Base-by-base conservation (phyloP, 2,888 invertebrate genomes). In the Callyntrura sp. region DNA sequence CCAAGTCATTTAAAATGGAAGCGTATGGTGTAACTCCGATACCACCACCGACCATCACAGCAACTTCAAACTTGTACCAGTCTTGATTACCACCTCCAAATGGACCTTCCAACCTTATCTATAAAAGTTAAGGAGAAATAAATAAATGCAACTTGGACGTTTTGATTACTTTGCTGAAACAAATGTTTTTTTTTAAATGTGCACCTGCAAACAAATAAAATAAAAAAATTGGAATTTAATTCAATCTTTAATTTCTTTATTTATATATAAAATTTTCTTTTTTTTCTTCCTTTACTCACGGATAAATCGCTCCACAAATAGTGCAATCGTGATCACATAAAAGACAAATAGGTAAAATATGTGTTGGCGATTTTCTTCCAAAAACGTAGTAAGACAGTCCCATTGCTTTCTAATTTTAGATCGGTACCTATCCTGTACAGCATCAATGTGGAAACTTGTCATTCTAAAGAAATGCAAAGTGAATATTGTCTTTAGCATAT, bases 11-110 rank as follows among this genome's bases (percentile, higher is more conserved):
- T 83, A 99, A 96, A 93, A 99, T 99, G 5, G 99, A 99, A 0
- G 99, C 99, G 94, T 99, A 99, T 0, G 99, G 99, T 0, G 99
- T 99, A 0, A 99, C 99, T 0, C 99, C 99, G 92, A 99, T 99
- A 9, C 99, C 99, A 28, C 98, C 99, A 0, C 99, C 99, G 3
- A 99, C 98, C 98, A 99, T 98, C 12, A 99, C 98, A 0, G 99
- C 99, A 11, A 99, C 98, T 94, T 98, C 98, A 94, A 99, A 99
- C 94, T 99, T 99, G 95, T 98, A 98, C 98, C 98, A 98, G 95
- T 98, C 98, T 94, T 99, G 99, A 95, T 99, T 99, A 12, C 99
- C 99, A 14, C 99, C 99, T 2, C 99, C 99, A 93, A 98, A 99
- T 0, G 99, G 99, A 8, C 99, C 99, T 94, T 98, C 98, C n/a